Base-by-base conservation (phyloP, 2,888 invertebrate species). In the Latheticus oryzae region DNA sequence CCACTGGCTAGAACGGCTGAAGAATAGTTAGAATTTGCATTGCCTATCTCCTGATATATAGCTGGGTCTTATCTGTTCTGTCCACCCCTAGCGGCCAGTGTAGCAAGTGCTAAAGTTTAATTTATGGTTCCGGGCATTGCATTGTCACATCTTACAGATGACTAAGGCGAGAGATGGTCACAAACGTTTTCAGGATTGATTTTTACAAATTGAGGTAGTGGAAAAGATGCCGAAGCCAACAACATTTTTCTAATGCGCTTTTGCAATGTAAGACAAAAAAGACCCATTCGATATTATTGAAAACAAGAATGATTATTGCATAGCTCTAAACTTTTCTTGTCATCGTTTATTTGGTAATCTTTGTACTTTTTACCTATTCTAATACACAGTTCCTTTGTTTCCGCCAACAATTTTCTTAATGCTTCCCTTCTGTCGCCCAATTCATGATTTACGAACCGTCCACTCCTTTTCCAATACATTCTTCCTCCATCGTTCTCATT, bases 111-210 rank as follows among this genome's bases (percentile, higher is more conserved):
- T 79, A 78, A 78, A 79, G 78, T 78, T 79, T 78, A 79, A 79
- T 79, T 79, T 79, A 79, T 78, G 74, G 71, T 69, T 71, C 67
- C 72, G 69, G 72, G 69, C 75, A 69, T 73, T 73, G 76, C 78
- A 78, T 78, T 78, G 78, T 78, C 78, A 78, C 77, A 75, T 78
- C 78, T 78, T 78, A 77, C 76, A 75, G 78, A 77, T 77, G 76
- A 76, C 76, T 73, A n/a, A n/a, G n/a, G n/a, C n/a, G n/a, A n/a
- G n/a, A n/a, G n/a, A n/a, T n/a, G n/a, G n/a, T n/a, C n/a, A n/a
- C n/a, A n/a, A n/a, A n/a, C n/a, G n/a, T n/a, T n/a, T n/a, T n/a
- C n/a, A n/a, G n/a, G n/a, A n/a, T n/a, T n/a, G n/a, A n/a, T n/a
- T n/a, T n/a, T n/a, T n/a, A n/a, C n/a, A n/a, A n/a, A n/a, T n/a